A percentile compares a stretch with the other conserved stretches of the same genome.
These are phyloP conservation scores for Halcyon badia DNA, from an alignment of 2,797 vertebrate genomes.

Conservation along the genomic window DNA sequence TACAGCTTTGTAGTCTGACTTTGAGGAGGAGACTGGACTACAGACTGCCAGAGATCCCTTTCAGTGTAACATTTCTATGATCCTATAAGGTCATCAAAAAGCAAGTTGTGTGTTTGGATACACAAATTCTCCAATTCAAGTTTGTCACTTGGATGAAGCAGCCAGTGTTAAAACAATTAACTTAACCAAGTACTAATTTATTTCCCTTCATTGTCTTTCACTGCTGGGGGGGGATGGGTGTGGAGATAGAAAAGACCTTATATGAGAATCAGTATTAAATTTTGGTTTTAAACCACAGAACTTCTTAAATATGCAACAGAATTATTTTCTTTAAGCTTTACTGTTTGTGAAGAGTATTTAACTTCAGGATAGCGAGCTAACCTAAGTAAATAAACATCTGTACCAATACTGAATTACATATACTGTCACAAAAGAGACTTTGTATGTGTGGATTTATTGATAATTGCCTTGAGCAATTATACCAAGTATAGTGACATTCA, in stretches of 20 bases:
- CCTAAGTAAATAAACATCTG: not conserved
- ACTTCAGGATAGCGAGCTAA: not conserved
- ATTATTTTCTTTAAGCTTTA: not conserved
- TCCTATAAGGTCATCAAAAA: not conserved
- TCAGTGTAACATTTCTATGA: not conserved
- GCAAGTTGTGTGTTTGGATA: not conserved
- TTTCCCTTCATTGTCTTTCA: not conserved
- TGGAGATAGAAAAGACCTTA: not conserved
- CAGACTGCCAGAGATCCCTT: not conserved
- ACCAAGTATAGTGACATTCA: not conserved
- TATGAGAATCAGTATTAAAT: not conserved
- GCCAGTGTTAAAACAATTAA: not conserved
- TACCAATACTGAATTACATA: not conserved
- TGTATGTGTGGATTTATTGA: not conserved
- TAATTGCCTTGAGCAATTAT: not conserved
- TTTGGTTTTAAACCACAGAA: not conserved
- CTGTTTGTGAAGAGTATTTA: not conserved
- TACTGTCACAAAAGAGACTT: not conserved
- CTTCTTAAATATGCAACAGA: not conserved
- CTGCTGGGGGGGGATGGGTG: not conserved
- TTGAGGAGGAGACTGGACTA: not conserved
- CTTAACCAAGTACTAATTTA: not conserved
- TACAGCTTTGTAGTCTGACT: not conserved
- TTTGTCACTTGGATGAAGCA: not conserved
- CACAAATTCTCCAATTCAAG: not conserved